A percentile compares a stretch with the other conserved stretches of the same genome.
These are phyloP conservation scores for Enteromius radiatus DNA, from an alignment of 2,797 vertebrate genomes.

Conservation along the genomic window DNA sequence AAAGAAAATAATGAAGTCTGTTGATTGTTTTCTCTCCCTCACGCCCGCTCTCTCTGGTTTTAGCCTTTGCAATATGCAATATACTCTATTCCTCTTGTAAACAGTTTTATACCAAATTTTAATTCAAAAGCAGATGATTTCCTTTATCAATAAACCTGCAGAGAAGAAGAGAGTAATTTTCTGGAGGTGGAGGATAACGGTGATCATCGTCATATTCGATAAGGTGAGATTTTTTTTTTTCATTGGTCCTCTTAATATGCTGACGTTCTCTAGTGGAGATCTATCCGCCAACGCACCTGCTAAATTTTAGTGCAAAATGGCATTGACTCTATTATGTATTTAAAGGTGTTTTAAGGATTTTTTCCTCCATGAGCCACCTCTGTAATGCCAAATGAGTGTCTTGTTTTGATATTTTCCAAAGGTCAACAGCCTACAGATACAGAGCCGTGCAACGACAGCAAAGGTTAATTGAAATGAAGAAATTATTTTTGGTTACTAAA, in stretches of 20 bases:
- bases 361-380: not conserved
- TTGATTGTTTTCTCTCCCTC: slow-evolving; percentile 66
- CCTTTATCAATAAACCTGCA: slow-evolving; percentile 16
- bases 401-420: slow-evolving; percentile 55
- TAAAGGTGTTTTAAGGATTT: slow-evolving; percentile 50
- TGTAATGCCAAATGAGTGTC: slow-evolving; percentile 16
- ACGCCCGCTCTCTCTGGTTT: slow-evolving; percentile 19
- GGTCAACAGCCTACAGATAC: slow-evolving; percentile 45
- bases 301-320: slow-evolving; percentile 19
- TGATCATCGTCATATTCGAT: slow-evolving; percentile 37
- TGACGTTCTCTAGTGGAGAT: slow-evolving; percentile 36
- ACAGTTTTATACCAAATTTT: slow-evolving; percentile 54
- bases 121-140: slow-evolving; percentile 48
- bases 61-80: slow-evolving; percentile 41
- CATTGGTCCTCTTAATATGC: slow-evolving; percentile 38
- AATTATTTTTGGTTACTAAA: slow-evolving; percentile 57
- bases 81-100: slow-evolving; percentile 51
- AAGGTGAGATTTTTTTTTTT: slow-evolving; percentile 28
- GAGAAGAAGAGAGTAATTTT: slow-evolving; percentile 1
- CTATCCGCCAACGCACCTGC: slow-evolving; percentile 10
- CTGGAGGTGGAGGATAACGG: not conserved
- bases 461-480: slow-evolving; percentile 61
- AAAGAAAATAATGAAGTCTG: slow-evolving; percentile 62
- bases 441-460: slow-evolving; percentile 35
- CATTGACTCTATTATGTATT: slow-evolving; percentile 43